These are phyloP conservation scores for Torymus aiolomorphi DNA, from an alignment of 2,888 invertebrate genomes.

Conservation along the genomic window DNA sequence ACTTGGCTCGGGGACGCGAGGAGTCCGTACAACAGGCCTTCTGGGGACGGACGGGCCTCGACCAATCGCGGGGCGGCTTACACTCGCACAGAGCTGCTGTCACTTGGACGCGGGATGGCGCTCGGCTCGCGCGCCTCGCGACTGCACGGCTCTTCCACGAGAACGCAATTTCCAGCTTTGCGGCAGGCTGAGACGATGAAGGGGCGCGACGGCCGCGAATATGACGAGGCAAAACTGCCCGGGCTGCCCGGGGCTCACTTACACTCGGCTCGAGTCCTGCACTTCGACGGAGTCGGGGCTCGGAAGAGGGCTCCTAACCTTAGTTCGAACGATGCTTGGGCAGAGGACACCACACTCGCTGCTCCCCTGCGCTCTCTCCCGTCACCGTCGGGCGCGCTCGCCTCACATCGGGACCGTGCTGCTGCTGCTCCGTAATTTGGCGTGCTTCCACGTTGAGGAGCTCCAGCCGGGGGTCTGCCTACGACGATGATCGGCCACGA, in stretches of 20 bases:
- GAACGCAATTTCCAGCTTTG: slow-evolving; percentile 66
- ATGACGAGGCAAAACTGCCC: too few species aligned
- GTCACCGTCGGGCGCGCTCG: slow-evolving; percentile 18
- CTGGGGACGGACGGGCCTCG: slow-evolving; percentile 21
- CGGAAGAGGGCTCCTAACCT: slow-evolving; percentile 47
- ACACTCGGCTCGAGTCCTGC: too few species aligned
- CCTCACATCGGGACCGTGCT: slow-evolving; percentile 43
- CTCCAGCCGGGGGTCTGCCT: not conserved
- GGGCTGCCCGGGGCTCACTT: too few species aligned
- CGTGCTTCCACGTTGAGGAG: slow-evolving; percentile 14
- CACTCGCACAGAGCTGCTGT: slow-evolving; percentile 9
- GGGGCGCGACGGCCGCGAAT: too few species aligned
- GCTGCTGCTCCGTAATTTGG: slow-evolving; percentile 17
- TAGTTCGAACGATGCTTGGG: slow-evolving; percentile 64
- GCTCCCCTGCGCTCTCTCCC: slow-evolving; percentile 41
- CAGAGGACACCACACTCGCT: slow-evolving; percentile 69
- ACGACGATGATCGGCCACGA: slow-evolving; percentile 22
- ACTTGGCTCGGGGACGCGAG: too few species aligned
- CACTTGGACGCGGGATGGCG: slow-evolving; percentile 70
- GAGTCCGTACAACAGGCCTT: not conserved
- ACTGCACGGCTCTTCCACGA: slow-evolving; percentile 56
- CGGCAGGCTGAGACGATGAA: not conserved
- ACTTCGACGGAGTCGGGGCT: too few species aligned
- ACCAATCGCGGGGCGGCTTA: slow-evolving; percentile 69
- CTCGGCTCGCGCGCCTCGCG: slow-evolving; percentile 58